Conservation (phyloP, 1,140 invertebrate genomes). For the Zaprionus vittiger region DNA sequence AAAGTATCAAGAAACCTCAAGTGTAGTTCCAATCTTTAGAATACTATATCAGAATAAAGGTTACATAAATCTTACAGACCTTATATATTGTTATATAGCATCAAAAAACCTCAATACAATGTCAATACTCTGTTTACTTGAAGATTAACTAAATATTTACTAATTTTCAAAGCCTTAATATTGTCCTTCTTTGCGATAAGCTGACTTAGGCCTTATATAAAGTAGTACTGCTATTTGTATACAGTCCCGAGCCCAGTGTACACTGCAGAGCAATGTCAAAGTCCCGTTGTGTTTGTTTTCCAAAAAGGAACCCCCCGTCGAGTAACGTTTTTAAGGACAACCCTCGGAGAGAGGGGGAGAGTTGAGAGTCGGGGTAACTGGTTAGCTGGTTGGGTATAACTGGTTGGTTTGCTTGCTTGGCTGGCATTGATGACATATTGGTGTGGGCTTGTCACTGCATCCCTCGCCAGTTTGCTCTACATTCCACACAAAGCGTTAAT, state of each 20-base stretch:
- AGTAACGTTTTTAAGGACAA: constrained; percentile 40
- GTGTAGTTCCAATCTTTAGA: too few species aligned
- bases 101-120: too few species aligned
- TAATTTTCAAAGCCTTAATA: too few species aligned
- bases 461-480: constrained; percentile 65
- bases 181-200: neutral
- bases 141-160: too few species aligned
- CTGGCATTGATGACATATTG: constrained; percentile 79
- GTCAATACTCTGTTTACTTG: too few species aligned
- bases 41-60: too few species aligned
- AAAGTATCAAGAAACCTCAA: too few species aligned
- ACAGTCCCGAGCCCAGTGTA: constrained; percentile 42
- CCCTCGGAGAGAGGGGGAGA: constrained; percentile 33
- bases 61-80: too few species aligned
- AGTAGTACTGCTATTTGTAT: constrained; percentile 31
- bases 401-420: constrained; percentile 30
- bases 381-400: constrained; percentile 15
- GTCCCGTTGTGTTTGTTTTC: constrained; percentile 76
- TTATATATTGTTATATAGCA: too few species aligned
- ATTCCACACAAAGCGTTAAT: constrained; percentile 63
- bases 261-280: constrained; percentile 54
- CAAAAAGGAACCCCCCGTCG: constrained; percentile 22
- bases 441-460: constrained; percentile 42
- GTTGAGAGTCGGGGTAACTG: constrained; percentile 32
- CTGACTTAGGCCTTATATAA: neutral